These are phyloP conservation scores for Hirundichthys speculiger DNA, from an alignment of 2,113 vertebrate species.

Conservation along the genomic window DNA sequence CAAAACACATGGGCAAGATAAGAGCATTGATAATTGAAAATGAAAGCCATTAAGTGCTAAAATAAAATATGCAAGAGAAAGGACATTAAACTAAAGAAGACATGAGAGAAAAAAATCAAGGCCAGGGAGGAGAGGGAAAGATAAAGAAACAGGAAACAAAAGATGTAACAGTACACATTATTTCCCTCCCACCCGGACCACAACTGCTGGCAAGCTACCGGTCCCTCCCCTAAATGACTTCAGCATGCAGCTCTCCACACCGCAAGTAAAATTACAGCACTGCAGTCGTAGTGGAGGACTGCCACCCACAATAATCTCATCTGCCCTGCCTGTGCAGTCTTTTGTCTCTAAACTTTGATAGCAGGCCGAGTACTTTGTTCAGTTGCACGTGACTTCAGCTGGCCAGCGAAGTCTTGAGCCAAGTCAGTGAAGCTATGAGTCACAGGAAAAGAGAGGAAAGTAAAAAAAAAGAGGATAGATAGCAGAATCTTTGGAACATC, in stretches of 20 bases:
- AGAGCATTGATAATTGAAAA: constrained; percentile 16
- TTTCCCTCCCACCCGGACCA: constrained; percentile 82
- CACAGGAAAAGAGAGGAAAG: constrained; percentile 28
- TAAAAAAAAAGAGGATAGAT: constrained; percentile 44
- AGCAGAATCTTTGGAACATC: constrained; percentile 78
- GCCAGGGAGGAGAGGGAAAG: constrained; percentile 43
- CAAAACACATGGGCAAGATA: constrained; percentile 13
- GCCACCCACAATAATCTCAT: constrained; percentile 80
- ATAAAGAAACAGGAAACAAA: constrained; percentile 78
- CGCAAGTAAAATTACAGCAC: constrained; percentile 84
- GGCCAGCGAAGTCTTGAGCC: constrained; percentile 70
- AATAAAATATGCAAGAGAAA: constrained; percentile 1
- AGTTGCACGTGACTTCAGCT: constrained; percentile 65
- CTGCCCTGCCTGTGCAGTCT: constrained; percentile 63
- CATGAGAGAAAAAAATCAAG: constrained; percentile 14
- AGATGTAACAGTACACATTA: constrained; percentile 79
- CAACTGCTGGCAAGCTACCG: constrained; percentile 76
- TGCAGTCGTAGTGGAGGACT: constrained; percentile 82
- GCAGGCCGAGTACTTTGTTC: constrained; percentile 79
- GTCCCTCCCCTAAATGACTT: constrained; percentile 86
- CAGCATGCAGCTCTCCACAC: constrained; percentile 80
- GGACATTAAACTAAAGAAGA: background rate
- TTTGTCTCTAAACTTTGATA: constrained; percentile 79
- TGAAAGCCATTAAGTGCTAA: constrained; percentile 1
- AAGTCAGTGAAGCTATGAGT: constrained; percentile 40